phyloP scores from a whole-genome alignment of 2,888 invertebrate genomes.

The Pegoplata infirma region DNA sequence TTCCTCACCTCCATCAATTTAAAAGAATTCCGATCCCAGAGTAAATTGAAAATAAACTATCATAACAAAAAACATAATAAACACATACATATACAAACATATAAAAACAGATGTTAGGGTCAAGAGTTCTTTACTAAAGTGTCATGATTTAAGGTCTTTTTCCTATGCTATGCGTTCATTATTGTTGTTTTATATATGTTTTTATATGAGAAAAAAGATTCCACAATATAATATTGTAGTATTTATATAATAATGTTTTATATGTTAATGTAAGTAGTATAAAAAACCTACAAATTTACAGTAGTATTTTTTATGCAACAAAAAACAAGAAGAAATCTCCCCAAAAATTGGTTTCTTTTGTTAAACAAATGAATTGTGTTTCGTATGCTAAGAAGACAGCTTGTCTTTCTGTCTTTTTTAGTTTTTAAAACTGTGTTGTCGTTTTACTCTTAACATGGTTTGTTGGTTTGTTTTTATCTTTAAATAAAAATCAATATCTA shows the following conservation, averaged over 20 bases:
- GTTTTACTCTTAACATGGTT: background rate
- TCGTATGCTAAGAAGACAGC: background rate
- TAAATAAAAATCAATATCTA: background rate
- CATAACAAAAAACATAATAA: too few relatives aligned
- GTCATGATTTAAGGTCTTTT: conserved; percentile 48
- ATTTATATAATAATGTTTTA: background rate
- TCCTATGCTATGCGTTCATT: background rate
- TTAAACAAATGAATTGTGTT: background rate
- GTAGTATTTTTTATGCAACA: background rate
- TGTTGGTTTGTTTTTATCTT: background rate
- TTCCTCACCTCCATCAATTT: too few relatives aligned
- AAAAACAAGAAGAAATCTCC: background rate
- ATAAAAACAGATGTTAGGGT: conserved; percentile 34
- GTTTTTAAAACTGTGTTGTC: background rate
- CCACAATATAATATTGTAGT: background rate
- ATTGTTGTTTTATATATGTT: background rate
- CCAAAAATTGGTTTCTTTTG: background rate
- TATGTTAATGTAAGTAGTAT: background rate
- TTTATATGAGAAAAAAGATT: background rate
- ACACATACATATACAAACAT: background rate
- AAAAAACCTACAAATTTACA: too few relatives aligned
- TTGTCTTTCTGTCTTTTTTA: background rate
- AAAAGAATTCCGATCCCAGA: too few relatives aligned
- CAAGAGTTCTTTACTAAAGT: conserved; percentile 52
- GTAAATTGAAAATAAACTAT: conserved; percentile 4